Evolutionary conservation across 2,113 vertebrate genomes (phyloP), one percentile per base, ranked within the genome.

Genomic region (Oophaga pumilio): DNA sequence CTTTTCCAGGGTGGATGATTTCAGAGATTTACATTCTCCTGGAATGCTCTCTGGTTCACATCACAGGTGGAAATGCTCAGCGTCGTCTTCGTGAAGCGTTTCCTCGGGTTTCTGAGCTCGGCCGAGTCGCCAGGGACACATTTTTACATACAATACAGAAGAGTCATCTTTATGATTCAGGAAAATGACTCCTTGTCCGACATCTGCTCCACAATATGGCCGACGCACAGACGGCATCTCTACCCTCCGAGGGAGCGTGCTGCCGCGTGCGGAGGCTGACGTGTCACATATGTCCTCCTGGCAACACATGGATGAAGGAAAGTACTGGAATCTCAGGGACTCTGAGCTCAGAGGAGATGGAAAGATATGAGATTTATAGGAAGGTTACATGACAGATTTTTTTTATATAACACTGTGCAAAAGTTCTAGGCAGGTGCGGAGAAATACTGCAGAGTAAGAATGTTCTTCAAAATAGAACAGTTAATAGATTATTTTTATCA

Each of bases 151-250:
- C 89, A 90, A 91, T 94, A 91, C 73, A 78, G 79, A 91, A 90
- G 85, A 88, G 85, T 90, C 88, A 22, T 90, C 90, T 93, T 93
- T 92, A 91, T 91, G 91, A 93, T 93, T 93, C 91, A 93, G 90
- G 89, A 89, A 91, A 87, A 88, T 87, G 89, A 88, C 83, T 89
- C 71, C 89, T 89, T 64, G 87, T 89, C 89, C 90, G 92, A 93
- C 93, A 94, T 93, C 93, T 94, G 92, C 91, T 94, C 92, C 79
- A 82, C 6, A 84, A 89, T 91, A 90, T 90, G 90, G 92, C 89
- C 93, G 90, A 95, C 93, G 91, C 91, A 92, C 90, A 93, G 91
- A 94, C 93, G 93, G 92, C 91, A 90, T 76, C 90, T 92, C 89
- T 0, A 87, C 49, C 77, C 76, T 81, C 81, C 43, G 73, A n/a